Base-by-base conservation (phyloP, 2,797 vertebrate genomes). In the Halcyon smyrnensis region DNA sequence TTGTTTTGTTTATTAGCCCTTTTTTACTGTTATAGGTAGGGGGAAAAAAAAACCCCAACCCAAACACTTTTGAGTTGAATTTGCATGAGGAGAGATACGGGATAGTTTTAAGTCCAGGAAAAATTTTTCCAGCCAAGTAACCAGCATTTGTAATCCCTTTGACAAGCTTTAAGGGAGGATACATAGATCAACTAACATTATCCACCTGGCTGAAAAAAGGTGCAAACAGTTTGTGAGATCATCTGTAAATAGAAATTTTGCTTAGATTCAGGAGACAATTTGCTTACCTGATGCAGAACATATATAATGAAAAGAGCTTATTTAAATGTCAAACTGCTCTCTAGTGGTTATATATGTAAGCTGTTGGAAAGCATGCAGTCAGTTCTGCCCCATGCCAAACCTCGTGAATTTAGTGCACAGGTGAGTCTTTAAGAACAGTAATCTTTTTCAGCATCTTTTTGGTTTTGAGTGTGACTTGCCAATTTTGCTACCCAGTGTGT, bases 261-360 rank as follows among this genome's bases (percentile, higher is more conserved):
- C 12, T 13, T 74, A 8, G 70, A 48, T 80, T 67, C 67, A 54
- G 34, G 46, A 87, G 20, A 59, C 5, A 48, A 32, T 50, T 67
- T 68, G 36, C 32, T 87, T 76, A 20, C 23, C 15, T 75, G 28
- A 68, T 86, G 28, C 48, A 81, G 77, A 77, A 8, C 27, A 1
- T 36, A 20, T 80, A 37, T 8, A 46, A 46, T 64, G 34, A 34
- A 39, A 64, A 43, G 23, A 27, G 8, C n/a, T 57, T 85, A 50
- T 48, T 74, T 65, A 53, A 50, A 73, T 88, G 39, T 59, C n/a
- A 75, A 78, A 41, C 69, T 97, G 81, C 90, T 94, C 84, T 75
- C 80, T 92, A 95, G 81, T 92, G 68, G 82, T 87, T 80, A 50
- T 23, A 6, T 43, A 12, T 28, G 5, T 79, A 25, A 62, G 19